phyloP scores from a whole-genome alignment of 2,888 invertebrate species.

The Cinara cedri region DNA sequence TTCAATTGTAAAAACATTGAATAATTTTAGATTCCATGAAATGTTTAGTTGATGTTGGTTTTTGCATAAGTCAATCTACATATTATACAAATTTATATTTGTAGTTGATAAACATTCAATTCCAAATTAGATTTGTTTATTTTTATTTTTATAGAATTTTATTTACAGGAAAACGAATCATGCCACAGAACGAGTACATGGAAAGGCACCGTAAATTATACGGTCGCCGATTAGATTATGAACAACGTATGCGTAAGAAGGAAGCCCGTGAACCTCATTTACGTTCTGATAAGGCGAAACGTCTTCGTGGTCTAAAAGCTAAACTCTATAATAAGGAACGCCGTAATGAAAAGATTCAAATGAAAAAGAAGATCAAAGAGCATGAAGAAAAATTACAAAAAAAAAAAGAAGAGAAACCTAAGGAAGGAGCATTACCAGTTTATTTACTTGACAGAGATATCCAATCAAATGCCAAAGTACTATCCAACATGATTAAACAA shows the following conservation, averaged over 20 bases:
- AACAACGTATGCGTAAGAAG: constrained; percentile 93
- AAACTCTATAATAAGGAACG: constrained; percentile 97
- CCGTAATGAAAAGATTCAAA: constrained; percentile 97
- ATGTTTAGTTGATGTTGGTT: too few relatives aligned
- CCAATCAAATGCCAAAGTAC: constrained; percentile 89
- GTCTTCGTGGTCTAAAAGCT: constrained; percentile 93
- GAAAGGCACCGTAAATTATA: constrained; percentile 95
- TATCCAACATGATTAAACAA: constrained; percentile 99
- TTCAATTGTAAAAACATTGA: too few relatives aligned
- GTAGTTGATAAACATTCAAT: too few relatives aligned
- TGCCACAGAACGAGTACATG: constrained; percentile 99
- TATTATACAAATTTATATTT: too few relatives aligned
- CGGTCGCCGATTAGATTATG: constrained; percentile 96
- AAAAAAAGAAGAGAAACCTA: constrained; percentile 78
- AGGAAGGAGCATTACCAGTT: constrained; percentile 92
- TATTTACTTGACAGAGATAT: constrained; percentile 97
- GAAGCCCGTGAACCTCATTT: constrained; percentile 94
- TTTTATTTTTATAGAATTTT: not conserved
- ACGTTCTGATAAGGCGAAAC: constrained; percentile 86
- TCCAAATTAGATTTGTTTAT: not conserved
- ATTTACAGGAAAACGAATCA: constrained; percentile 63
- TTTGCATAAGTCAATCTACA: too few relatives aligned
- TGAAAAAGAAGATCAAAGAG: constrained; percentile 97
- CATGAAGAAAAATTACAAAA: constrained; percentile 93
- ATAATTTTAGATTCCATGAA: too few relatives aligned